Base-by-base conservation (phyloP, 2,888 invertebrate species). In the Pandemis heparana region DNA sequence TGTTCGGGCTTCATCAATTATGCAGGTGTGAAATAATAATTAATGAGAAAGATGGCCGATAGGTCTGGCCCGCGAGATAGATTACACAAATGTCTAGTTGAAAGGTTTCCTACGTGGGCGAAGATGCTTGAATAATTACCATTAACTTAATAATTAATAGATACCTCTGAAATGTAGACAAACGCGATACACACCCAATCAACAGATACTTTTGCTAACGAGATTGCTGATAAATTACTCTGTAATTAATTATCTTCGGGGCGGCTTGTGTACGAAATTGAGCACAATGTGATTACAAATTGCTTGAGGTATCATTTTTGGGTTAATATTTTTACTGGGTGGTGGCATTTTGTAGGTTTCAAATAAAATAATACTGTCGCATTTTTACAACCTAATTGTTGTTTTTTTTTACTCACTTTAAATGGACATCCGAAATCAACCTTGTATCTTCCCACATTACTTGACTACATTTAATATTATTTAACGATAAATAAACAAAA, bases 141-240 rank as follows among this genome's bases (percentile, higher is more conserved):
- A 79, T 77, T 79, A 79, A 75, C 76, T 77, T 72, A 76, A 72
- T 79, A 79, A 79, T 82, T 78, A 81, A 81, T 80, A 79, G 79
- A 80, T 71, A 75, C 67, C 74, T 75, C 63, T 70, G 59, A 67
- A 71, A 68, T 62, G 68, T 73, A 63, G 64, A 72, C 70, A 72
- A 75, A 73, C 66, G 61, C 66, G 70, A 68, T 73, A 70, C 69
- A 69, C 65, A 64, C 43, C 65, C 74, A 70, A 74, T 74, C 70
- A 73, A 69, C 68, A 70, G 69, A 74, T 74, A 74, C 74, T 60
- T 74, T 64, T 64, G 61, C 70, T 65, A 70, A 70, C 74, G 74
- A 74, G 74, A 74, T 69, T 61, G 70, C 74, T 74, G 69, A 73
- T 73, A 69, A 74, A 70, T 74, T 70, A 70, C 69, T 18, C 64